phyloP scores from a whole-genome alignment of 2,888 invertebrate species.

The Actias luna region DNA sequence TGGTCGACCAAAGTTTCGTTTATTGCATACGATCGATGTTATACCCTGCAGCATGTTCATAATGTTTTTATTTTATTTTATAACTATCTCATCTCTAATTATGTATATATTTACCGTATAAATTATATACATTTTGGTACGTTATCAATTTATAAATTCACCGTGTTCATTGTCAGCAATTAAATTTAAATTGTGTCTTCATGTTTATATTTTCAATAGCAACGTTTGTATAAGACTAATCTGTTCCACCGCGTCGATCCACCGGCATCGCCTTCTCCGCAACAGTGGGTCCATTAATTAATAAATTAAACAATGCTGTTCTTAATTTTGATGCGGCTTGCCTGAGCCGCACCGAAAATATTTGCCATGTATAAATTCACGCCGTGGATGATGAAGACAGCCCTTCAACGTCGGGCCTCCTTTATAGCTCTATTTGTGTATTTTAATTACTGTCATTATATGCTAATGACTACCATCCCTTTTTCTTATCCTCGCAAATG shows the following conservation, averaged over 20 bases:
- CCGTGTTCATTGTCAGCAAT: slow-evolving; percentile 5
- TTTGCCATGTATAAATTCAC: slow-evolving; percentile 80
- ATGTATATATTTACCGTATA: no score
- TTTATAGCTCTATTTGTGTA: slow-evolving; percentile 87
- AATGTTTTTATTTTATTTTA: no score
- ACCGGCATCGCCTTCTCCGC: slow-evolving; percentile 57
- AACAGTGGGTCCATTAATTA: slow-evolving; percentile 76
- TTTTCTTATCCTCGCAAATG: slow-evolving; percentile 82
- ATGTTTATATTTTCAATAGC: slow-evolving; percentile 19
- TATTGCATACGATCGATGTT: no score
- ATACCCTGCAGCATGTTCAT: no score
- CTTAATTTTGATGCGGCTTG: slow-evolving; percentile 66
- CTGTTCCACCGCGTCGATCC: slow-evolving; percentile 38
- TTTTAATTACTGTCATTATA: slow-evolving; percentile 88
- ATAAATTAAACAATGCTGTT: slow-evolving; percentile 78
- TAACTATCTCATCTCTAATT: no score
- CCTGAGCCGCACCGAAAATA: slow-evolving; percentile 74
- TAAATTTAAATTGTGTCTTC: slow-evolving; percentile 2
- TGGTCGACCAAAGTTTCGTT: no score
- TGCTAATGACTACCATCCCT: slow-evolving; percentile 82
- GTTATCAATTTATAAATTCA: slow-evolving; percentile 10
- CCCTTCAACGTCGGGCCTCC: slow-evolving; percentile 78
- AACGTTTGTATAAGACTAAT: slow-evolving; percentile 37
- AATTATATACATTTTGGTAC: no score
- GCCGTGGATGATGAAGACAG: slow-evolving; percentile 76